phyloP scores from a whole-genome alignment of 2,113 vertebrate species.

The Ciconia maguari region DNA sequence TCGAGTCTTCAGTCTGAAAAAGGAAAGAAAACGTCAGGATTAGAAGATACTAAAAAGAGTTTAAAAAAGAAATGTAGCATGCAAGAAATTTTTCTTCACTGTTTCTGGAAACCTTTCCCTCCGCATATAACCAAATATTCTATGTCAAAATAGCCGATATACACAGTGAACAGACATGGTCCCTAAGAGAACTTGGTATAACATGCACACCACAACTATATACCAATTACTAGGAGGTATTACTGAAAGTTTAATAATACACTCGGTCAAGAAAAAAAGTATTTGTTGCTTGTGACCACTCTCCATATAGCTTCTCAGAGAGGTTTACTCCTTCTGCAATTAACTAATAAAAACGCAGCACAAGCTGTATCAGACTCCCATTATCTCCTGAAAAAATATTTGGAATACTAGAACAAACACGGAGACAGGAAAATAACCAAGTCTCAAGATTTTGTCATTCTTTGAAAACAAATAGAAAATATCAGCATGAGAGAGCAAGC shows the following conservation, averaged over 20 bases:
- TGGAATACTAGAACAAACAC: not conserved
- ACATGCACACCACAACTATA: not conserved
- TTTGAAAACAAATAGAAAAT: slow-evolving; percentile 25
- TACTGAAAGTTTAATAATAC: not conserved
- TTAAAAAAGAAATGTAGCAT: not conserved
- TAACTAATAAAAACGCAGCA: not conserved
- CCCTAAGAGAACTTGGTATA: not conserved
- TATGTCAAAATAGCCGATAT: not conserved
- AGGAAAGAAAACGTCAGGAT: not conserved
- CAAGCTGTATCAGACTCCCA: not conserved
- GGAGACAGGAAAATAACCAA: not conserved
- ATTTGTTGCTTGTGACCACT: not conserved
- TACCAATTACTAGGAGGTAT: not conserved
- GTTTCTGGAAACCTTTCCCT: not conserved
- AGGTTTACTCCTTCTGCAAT: not conserved
- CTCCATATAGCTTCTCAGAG: not conserved
- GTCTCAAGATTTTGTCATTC: not conserved
- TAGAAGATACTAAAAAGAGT: not conserved
- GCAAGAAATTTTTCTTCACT: not conserved
- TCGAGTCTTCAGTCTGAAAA: slow-evolving; percentile 4
- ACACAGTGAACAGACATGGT: not conserved
- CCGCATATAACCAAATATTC: not conserved
- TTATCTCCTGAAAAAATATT: not conserved
- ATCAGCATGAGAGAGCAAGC: not conserved
- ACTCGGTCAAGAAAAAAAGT: not conserved